phyloP scores from a whole-genome alignment of 2,797 vertebrate genomes.

The Bradypodion ventrale region DNA sequence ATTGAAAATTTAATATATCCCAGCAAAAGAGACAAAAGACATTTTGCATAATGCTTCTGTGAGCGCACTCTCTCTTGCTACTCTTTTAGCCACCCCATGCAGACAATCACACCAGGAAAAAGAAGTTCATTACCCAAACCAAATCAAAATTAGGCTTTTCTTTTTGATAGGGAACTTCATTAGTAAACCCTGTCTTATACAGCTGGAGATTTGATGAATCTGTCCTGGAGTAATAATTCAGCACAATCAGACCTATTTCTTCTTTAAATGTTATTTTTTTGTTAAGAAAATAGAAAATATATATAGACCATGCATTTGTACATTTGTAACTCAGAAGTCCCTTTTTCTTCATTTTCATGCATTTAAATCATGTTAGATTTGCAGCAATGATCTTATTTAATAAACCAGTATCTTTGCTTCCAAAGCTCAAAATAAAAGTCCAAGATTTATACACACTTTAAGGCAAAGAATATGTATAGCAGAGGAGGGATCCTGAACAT shows the following conservation, averaged over 20 bases:
- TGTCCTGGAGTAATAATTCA: conserved; percentile 97
- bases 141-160: conserved; percentile 99
- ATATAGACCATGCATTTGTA: conserved; percentile 51
- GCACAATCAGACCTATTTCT: conserved; percentile 91
- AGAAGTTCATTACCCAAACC: conserved; percentile 99
- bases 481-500: conserved; percentile 46
- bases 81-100: conserved; percentile 91
- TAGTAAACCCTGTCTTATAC: conserved; percentile 99
- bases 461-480: conserved; percentile 57
- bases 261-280: conserved; percentile 85
- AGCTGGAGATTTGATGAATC: conserved; percentile 99
- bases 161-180: conserved; percentile 99
- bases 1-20: conserved; percentile 99
- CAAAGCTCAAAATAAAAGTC: conserved; percentile 41
- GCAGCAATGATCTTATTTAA: conserved; percentile 47
- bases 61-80: conserved; percentile 83
- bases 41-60: conserved; percentile 95
- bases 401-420: conserved; percentile 64
- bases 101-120: conserved; percentile 98
- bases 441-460: conserved; percentile 30
- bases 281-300: conserved; percentile 75
- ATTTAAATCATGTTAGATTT: conserved; percentile 50
- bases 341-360: conserved; percentile 59
- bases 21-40: conserved; percentile 96
- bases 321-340: conserved; percentile 52